Conservation (phyloP, 35 echinoderm and acorn worm genomes). For the Apostichopus japonicus region DNA sequence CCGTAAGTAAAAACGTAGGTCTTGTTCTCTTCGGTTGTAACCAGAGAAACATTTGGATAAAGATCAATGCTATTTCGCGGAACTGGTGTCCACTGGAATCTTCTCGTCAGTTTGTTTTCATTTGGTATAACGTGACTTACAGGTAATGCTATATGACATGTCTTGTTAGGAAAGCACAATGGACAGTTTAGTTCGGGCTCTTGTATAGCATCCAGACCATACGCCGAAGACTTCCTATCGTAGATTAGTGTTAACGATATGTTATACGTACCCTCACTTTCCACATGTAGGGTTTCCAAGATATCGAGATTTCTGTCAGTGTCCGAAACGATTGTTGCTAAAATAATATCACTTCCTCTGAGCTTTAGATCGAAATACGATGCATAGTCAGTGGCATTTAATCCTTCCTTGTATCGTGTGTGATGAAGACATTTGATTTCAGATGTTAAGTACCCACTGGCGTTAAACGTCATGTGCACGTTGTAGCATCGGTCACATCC, state of each 20-base stretch:
- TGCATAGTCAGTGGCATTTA: background rate
- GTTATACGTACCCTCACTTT: background rate
- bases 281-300: background rate
- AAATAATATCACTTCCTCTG: background rate
- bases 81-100: background rate
- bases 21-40: too few species aligned
- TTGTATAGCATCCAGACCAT: too few species aligned
- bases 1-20: background rate
- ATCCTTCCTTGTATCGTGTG: background rate
- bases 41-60: too few species aligned
- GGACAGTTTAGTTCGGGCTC: too few species aligned
- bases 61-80: too few species aligned
- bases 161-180: too few species aligned
- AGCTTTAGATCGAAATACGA: slow-evolving; percentile 1
- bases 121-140: background rate
- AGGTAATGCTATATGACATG: too few species aligned
- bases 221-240: too few species aligned
- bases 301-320: background rate
- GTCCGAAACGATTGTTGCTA: background rate
- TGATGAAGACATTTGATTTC: background rate
- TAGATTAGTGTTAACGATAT: too few species aligned
- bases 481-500: slow-evolving; percentile 8
- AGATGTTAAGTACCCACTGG: background rate
- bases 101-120: too few species aligned
- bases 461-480: background rate